phyloP scores from a whole-genome alignment of 1,140 invertebrate genomes.

The Acromyrmex charruanus region DNA sequence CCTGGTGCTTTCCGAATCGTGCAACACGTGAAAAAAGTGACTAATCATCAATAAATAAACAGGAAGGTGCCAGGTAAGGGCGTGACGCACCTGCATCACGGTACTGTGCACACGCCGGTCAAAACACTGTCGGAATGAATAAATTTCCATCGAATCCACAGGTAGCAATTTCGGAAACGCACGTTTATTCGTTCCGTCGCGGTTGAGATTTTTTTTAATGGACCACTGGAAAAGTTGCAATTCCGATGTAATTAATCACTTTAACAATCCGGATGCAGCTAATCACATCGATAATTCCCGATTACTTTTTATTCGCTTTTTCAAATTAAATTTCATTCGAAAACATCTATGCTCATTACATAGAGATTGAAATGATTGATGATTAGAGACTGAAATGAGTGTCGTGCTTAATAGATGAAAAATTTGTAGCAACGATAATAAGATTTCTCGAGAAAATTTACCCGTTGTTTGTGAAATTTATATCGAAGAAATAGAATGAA shows the following conservation, averaged over 20 bases:
- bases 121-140: slow-evolving; percentile 46
- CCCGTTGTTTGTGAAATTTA: not conserved
- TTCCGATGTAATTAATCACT: not conserved
- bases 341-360: not conserved
- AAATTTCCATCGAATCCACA: slow-evolving; percentile 53
- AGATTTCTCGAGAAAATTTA: not conserved
- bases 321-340: not conserved
- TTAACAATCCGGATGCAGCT: not conserved
- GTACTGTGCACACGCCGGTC: slow-evolving; percentile 64
- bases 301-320: not conserved
- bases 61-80: slow-evolving; percentile 69
- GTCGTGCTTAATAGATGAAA: not conserved
- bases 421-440: not conserved
- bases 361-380: no score
- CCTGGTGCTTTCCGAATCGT: slow-evolving; percentile 49
- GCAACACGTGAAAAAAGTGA: slow-evolving; percentile 61
- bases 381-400: not conserved
- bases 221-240: not conserved
- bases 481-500: not conserved
- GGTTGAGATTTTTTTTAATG: not conserved
- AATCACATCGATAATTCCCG: not conserved
- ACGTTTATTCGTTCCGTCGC: not conserved
- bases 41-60: slow-evolving; percentile 74
- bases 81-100: slow-evolving; percentile 70
- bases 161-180: not conserved